Evolutionary conservation across 2,888 invertebrate genomes (phyloP), one percentile per base, ranked within the genome.

Genomic region (Chrysolina americana): DNA sequence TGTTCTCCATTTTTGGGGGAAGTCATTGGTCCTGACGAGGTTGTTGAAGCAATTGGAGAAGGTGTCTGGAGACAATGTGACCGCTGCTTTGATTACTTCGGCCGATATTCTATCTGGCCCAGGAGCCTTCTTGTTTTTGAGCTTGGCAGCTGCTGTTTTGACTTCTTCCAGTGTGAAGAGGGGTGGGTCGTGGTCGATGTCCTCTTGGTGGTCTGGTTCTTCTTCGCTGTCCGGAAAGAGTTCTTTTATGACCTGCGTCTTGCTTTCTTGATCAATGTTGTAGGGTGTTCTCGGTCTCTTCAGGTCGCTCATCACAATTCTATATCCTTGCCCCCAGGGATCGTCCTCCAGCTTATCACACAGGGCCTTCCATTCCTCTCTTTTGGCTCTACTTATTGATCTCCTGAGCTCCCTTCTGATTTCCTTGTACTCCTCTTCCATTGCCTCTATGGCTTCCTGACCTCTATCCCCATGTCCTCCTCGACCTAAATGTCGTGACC

Each of bases 1-100:
- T 2, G 2, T 65, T 59, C 78, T 79, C 79, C 78, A 78, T 4
- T 11, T 19, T 62, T 65, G 21, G 23, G 76, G 76, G 65, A 76
- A 76, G 13, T 3, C 9, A 10, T 65, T 63, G 11, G 36, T 63
- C 15, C 15, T 50, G 48, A 77, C 28, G 63, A 47, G 4, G 65
- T 9, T 15, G 19, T 70, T 70, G 23, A 70, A 23, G 1, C 62
- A n/a, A 8, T 36, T 8, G 23, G 28, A n/a, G 0, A 63, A 23
- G 5, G 13, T n/a, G n/a, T n/a, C n/a, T n/a, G n/a, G n/a, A n/a
- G n/a, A n/a, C n/a, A n/a, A n/a, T 13, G 48, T 47, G 6, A 59
- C 68, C 1, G 41, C 47, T 36, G 13, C 21, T 48, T 68, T 28
- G 0, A 71, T 36, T 23, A 44, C 59, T 19, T 68, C 74, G 36